phyloP scores from a whole-genome alignment of 2,888 invertebrate species.

The Pachliopta kotzebuea region DNA sequence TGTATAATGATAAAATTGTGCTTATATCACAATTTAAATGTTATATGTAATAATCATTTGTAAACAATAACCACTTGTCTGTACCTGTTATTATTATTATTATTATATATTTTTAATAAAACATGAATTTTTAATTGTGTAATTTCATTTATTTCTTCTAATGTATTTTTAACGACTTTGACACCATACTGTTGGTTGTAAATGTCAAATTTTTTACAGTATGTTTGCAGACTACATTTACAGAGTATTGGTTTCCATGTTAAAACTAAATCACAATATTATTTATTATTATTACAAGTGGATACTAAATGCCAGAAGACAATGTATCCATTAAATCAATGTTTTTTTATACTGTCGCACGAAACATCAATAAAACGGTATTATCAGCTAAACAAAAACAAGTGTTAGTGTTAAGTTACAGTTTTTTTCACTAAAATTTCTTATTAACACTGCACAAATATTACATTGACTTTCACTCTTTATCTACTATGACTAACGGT shows the following conservation, averaged over 20 bases:
- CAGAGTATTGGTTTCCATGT: not conserved
- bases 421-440: no score
- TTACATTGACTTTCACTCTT: no score
- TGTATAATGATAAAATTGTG: not conserved
- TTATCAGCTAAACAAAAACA: no score
- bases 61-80: not conserved
- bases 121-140: not conserved
- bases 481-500: no score
- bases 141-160: not conserved
- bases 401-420: no score
- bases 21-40: not conserved
- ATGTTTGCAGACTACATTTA: not conserved
- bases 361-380: no score
- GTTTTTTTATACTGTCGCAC: no score
- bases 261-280: not conserved
- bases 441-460: no score
- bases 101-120: constrained; percentile 5
- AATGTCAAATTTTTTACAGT: not conserved
- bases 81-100: constrained; percentile 2
- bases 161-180: not conserved
- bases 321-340: no score
- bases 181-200: not conserved
- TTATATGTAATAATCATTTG: constrained; percentile 5
- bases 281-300: not conserved
- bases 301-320: no score